Evolutionary conservation across 2,888 invertebrate species (phyloP).

Genomic region (Drosophila leonis): DNA sequence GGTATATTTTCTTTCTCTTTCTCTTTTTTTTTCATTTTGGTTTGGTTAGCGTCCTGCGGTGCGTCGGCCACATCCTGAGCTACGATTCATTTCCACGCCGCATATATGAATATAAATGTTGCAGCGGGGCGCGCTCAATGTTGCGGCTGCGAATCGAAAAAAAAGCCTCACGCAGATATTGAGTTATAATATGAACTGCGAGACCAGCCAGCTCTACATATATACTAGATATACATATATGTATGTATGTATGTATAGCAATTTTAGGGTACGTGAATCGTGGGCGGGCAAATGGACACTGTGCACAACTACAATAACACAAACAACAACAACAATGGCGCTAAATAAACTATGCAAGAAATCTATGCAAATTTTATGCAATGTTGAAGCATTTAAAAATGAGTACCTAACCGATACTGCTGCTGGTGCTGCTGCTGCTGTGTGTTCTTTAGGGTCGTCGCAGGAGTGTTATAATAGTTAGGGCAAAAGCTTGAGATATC

Average conservation of each 20-base stretch:
- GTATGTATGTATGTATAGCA: neutral
- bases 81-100: conserved; percentile 75
- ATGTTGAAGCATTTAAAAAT: conserved; percentile 78
- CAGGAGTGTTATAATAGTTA: conserved; percentile 42
- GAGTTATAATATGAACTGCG: conserved; percentile 68
- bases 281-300: conserved; percentile 62
- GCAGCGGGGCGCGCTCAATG: conserved; percentile 43
- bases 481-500: conserved; percentile 53
- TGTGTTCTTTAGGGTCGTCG: conserved; percentile 22
- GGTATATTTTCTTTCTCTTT: neutral
- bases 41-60: conserved; percentile 52
- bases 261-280: conserved; percentile 36
- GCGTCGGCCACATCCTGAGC: conserved; percentile 51
- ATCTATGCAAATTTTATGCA: conserved; percentile 79
- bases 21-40: neutral
- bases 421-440: neutral
- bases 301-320: conserved; percentile 31
- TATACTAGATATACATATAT: neutral
- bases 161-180: conserved; percentile 72
- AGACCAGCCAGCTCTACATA: neutral
- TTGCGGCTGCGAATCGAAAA: conserved; percentile 46
- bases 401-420: conserved; percentile 48
- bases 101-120: conserved; percentile 78
- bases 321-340: conserved; percentile 39
- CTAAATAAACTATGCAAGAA: conserved; percentile 77